A percentile compares a stretch with the other conserved stretches of the same genome.
Evolutionary conservation across 2,888 invertebrate species (phyloP).

Genomic region (Drosophila melanosoma): DNA sequence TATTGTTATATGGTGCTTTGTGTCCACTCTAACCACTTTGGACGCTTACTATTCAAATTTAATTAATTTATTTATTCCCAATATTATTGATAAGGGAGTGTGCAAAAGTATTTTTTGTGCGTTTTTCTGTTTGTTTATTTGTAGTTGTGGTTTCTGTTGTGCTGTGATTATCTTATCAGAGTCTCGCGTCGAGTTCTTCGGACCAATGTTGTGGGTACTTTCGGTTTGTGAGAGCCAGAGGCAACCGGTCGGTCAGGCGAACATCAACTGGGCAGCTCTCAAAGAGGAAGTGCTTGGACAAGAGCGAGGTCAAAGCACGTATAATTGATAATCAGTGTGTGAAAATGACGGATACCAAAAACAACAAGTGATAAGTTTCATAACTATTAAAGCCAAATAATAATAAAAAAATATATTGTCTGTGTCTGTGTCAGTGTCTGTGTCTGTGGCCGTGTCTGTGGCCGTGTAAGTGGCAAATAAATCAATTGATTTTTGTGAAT

Average conservation of each 20-base stretch:
- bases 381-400: constrained; percentile 14
- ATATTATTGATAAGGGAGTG: constrained; percentile 65
- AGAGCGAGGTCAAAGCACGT: constrained; percentile 20
- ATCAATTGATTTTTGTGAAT: constrained; percentile 21
- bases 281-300: constrained; percentile 43
- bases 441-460: not conserved
- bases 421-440: constrained; percentile 10
- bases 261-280: constrained; percentile 54
- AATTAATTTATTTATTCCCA: constrained; percentile 81
- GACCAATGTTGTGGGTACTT: constrained; percentile 44
- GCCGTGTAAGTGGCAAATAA: not conserved
- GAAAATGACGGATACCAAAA: constrained; percentile 44
- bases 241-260: constrained; percentile 61
- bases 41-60: constrained; percentile 71
- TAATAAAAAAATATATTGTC: not conserved
- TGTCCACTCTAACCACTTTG: constrained; percentile 39
- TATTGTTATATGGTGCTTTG: constrained; percentile 30
- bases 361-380: constrained; percentile 59
- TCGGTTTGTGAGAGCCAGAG: constrained; percentile 61
- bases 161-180: constrained; percentile 59
- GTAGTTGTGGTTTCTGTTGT: constrained; percentile 37
- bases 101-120: constrained; percentile 36
- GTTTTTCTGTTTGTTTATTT: constrained; percentile 36
- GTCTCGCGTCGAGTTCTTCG: constrained; percentile 58
- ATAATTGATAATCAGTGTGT: constrained; percentile 26